Evolutionary conservation across 30 jellyfish, hydroid and myxozoan species (phyloP), one percentile per base, ranked within the genome.

Genomic region (Clytia hemisphaerica): DNA sequence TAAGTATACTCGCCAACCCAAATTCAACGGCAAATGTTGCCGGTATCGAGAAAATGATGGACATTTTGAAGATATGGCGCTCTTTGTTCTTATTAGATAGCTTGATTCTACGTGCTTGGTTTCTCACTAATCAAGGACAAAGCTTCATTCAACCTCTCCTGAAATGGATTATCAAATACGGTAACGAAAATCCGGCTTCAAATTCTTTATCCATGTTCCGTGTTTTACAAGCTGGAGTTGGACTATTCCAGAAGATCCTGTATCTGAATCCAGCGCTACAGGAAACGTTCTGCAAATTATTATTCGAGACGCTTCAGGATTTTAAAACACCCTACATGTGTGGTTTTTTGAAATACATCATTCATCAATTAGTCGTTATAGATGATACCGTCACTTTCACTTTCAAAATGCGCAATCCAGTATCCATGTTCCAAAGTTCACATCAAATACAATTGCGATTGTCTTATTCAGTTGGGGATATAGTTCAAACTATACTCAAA

Each of bases 321-420:
- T n/a, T n/a, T n/a, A n/a, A n/a, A n/a, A n/a, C n/a, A n/a, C n/a
- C n/a, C n/a, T n/a, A n/a, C n/a, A 15, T 69, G 75, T 45, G 50
- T 45, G 81, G 81, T n/a, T 45, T 45, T 30, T 21, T 69, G 76
- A 69, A 69, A 33, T 75, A 21, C 71, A 12, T 69, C 45, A 7
- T 69, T 14, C 27, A 45, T 18, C 81, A 69, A 45, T 27, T 69
- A 3, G 81, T 69, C 27, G 49, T 69, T 7, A 35, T 58, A 1
- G 75, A 69, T 24, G 81, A 69, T 35, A 69, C 81, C 6, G 30
- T 69, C 75, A 4, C 16, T 22, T 29, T 69, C 18, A 28, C 25
- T 12, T 69, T 69, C 37, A 69, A 50, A 32, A 16, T 75, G 6
- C 46, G 49, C 18, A 22, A 51, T 26, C 49, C 26, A 18, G 44